Evolutionary conservation across 2,797 vertebrate genomes (phyloP), one percentile per base, ranked within the genome.

Genomic region (Paguma larvata): DNA sequence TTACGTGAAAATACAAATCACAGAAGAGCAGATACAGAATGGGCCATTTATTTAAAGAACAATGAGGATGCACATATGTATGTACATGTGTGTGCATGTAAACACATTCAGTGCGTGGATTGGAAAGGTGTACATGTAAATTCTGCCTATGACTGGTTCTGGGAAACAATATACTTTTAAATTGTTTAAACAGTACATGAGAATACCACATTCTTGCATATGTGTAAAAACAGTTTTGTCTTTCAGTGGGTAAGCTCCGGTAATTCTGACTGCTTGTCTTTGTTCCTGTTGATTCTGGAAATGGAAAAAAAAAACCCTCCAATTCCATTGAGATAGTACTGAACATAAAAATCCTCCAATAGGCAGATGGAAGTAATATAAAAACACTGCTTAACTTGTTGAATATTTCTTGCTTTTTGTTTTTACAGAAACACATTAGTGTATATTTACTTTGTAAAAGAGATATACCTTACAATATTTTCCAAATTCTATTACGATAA

Each of bases 401-500:
- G 51, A 82, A 16, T 92, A 80, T 38, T 79, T 91, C 53, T 89
- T 89, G 51, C 2, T 75, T 96, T 97, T 30, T 48, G 44, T 25
- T 89, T 91, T 97, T 67, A 88, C 4, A 88, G 70, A 92, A 95
- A 97, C 18, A 92, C 56, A 95, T 82, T 80, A n/a, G 65, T 84
- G 34, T 70, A 46, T 30, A 95, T 87, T 91, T 96, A 72, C 27
- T 77, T 91, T 72, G 56, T 44, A 80, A 44, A 91, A 89, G 41
- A 10, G 44, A 85, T 85, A 13, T 27, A 97, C 87, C 97, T 97
- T 97, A n/a, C 32, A 41, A 95, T 97, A 91, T 92, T 96, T 94
- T 91, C n/a, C 82, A 77, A 97, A 97, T 93, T 96, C 73, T 92
- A 67, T 63, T 84, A 97, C 97, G 95, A 95, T 77, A 38, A 94